Base-by-base conservation (phyloP, 1,140 invertebrate species). In the Lucilia cuprina region DNA sequence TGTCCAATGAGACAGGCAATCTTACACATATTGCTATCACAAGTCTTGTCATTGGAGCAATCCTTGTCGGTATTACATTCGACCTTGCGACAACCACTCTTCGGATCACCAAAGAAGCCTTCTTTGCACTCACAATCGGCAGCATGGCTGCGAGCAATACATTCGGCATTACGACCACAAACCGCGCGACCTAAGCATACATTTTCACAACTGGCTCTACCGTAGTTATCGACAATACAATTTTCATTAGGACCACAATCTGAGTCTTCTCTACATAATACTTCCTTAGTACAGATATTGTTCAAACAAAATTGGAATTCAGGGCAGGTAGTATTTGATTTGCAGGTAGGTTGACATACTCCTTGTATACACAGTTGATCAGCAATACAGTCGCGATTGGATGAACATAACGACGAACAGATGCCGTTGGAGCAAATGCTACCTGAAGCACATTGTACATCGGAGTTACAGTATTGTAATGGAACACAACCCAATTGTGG, bases 141-240 rank as follows among this genome's bases (percentile, higher is more conserved):
- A 82, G 93, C 90, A 88, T 97, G 96, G 85, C 94, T 93, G 60
- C 93, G 92, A 1, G 94, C 93, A 30, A 91, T 92, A 87, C 97
- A 98, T 84, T 95, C 93, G 0, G 96, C 95, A 91, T 97, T 97
- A 83, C 95, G 92, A 19, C 96, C 96, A 88, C 97, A 98, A 2
- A 95, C 89, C n/a, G 94, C 92, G 34, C 90, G 88, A 17, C 94
- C 92, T 85, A 94, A 92, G 88, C 96, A 97, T 4, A 94, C 93
- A 84, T 94, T 93, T 30, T 93, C 91, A 88, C 96, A 97, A 88
- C 95, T 94, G 0, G 94, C 93, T 86, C 94, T 94, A 12, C 95
- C 95, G 19, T 95, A 90, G 77, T 91, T 92, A 87, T 96, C 95
- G 30, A 92, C 91, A 5, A 94, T 88, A 87, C 96, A 97, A 86